Evolutionary conservation across 2,797 vertebrate species (phyloP).

Genomic region (Tamandua tetradactyla): DNA sequence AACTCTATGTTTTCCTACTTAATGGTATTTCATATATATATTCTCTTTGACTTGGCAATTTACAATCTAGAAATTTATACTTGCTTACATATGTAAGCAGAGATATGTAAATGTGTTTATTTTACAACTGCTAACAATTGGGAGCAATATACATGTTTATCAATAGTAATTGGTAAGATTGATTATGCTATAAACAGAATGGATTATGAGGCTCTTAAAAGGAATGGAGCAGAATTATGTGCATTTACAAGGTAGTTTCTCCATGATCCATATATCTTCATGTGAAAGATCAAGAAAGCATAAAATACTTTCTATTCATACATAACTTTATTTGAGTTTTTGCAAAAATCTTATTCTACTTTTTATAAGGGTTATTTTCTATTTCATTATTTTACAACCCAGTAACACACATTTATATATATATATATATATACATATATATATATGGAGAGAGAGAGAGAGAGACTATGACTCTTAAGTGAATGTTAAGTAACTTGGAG

Average conservation of each 20-base stretch:
- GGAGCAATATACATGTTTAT: not conserved
- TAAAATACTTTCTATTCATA: not conserved
- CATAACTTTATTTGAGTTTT: not conserved
- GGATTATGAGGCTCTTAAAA: not conserved
- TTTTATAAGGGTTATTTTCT: not conserved
- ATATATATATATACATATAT: no score
- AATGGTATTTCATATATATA: not conserved
- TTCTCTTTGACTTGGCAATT: not conserved
- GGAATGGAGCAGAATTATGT: not conserved
- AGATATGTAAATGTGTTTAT: not conserved
- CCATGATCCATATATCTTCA: not conserved
- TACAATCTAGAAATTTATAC: not conserved
- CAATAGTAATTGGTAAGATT: not conserved
- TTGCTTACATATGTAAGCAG: not conserved
- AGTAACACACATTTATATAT: no score
- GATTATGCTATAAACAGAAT: conserved; percentile 22
- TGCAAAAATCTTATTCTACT: not conserved
- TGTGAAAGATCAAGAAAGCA: not conserved
- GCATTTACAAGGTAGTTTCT: not conserved
- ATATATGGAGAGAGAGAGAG: no score
- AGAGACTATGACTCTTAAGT: not conserved
- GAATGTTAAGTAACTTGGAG: not conserved
- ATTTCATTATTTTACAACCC: not conserved
- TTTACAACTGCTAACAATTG: not conserved
- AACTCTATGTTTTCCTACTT: not conserved